These are phyloP conservation scores for Orchestia grillus DNA, from an alignment of 1,140 invertebrate genomes.

Conservation along the genomic window DNA sequence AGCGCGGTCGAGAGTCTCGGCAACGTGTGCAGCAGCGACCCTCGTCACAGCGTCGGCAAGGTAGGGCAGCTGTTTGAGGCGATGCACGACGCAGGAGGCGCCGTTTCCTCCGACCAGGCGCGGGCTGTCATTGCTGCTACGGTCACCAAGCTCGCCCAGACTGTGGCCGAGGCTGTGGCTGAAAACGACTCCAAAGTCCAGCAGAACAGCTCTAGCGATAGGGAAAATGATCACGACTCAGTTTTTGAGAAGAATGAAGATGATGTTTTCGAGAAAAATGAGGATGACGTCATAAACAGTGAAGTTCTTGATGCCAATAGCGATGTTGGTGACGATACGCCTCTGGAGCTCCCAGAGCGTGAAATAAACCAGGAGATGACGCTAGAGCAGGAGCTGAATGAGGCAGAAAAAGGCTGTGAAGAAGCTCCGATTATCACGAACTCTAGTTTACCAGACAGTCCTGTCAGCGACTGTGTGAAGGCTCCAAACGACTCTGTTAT, in stretches of 20 bases:
- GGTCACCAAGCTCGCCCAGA: slow-evolving; percentile 47
- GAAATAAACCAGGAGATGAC: not conserved
- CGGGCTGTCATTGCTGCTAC: slow-evolving; percentile 51
- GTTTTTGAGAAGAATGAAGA: slow-evolving; percentile 21
- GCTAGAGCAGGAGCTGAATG: slow-evolving; percentile 9
- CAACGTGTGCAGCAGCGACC: slow-evolving; percentile 33
- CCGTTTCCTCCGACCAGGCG: not conserved
- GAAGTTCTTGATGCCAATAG: slow-evolving; percentile 27
- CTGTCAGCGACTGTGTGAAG: not conserved
- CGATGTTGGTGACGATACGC: not conserved
- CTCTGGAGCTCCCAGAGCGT: not conserved
- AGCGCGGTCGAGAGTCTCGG: slow-evolving; percentile 18
- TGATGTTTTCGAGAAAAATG: not conserved
- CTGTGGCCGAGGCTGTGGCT: slow-evolving; percentile 55
- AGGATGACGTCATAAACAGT: slow-evolving; percentile 3
- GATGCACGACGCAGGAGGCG: not conserved
- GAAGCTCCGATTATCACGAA: not conserved
- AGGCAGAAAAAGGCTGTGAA: not conserved
- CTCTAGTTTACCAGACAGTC: not conserved
- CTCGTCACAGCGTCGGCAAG: not conserved
- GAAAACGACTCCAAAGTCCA: slow-evolving; percentile 42
- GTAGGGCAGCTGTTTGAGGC: slow-evolving; percentile 11
- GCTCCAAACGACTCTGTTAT: not conserved
- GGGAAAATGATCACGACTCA: slow-evolving; percentile 1
- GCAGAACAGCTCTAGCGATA: slow-evolving; percentile 12